Evolutionary conservation across 1,140 invertebrate species (phyloP).

Genomic region (Saccostrea glomerata): DNA sequence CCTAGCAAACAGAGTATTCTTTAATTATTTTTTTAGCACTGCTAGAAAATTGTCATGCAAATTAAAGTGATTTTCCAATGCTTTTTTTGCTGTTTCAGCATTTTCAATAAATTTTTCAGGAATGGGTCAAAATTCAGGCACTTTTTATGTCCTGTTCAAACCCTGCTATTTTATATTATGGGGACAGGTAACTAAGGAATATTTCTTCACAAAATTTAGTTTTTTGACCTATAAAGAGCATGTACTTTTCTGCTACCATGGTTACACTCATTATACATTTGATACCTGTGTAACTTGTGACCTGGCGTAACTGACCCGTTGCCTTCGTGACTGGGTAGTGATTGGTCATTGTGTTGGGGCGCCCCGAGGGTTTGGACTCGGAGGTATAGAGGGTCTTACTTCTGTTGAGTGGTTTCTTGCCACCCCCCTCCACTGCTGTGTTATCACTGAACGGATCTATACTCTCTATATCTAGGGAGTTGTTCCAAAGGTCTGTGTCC

Average conservation of each 20-base stretch:
- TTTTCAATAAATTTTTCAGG: too few relatives aligned
- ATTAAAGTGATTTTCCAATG: too few relatives aligned
- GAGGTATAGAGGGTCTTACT: constrained; percentile 43
- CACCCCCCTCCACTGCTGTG: not conserved
- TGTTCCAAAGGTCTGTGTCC: constrained; percentile 69
- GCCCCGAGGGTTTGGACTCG: constrained; percentile 19
- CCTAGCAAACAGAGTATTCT: too few relatives aligned
- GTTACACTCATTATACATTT: not conserved
- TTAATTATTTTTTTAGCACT: too few relatives aligned
- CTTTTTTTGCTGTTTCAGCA: too few relatives aligned
- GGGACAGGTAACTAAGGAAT: too few relatives aligned
- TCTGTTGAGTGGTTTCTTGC: constrained; percentile 34
- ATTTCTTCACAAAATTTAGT: too few relatives aligned
- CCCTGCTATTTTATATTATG: too few relatives aligned
- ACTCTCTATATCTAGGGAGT: constrained; percentile 63
- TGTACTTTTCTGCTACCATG: not conserved
- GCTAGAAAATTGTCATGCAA: too few relatives aligned
- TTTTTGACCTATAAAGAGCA: too few relatives aligned
- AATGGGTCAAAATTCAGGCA: too few relatives aligned
- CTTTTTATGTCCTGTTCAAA: too few relatives aligned
- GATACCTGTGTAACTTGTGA: constrained; percentile 18
- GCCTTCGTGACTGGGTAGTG: constrained; percentile 56
- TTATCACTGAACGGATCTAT: constrained; percentile 44
- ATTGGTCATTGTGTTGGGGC: constrained; percentile 51
- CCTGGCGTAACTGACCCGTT: not conserved